phyloP scores from a whole-genome alignment of 2,113 vertebrate genomes.

The Vicugna pacos region DNA sequence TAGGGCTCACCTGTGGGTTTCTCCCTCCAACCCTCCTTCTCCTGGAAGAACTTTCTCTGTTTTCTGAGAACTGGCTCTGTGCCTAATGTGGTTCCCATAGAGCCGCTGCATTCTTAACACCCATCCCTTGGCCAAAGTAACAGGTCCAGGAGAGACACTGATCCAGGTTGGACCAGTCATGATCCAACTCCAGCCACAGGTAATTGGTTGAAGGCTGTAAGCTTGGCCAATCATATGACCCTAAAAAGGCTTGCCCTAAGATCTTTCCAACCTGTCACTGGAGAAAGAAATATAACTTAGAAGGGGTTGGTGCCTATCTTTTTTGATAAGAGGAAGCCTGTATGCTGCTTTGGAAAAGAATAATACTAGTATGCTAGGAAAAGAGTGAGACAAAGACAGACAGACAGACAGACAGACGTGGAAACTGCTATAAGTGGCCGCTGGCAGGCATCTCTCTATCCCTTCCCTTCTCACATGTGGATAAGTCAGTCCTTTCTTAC shows the following conservation, averaged over 20 bases:
- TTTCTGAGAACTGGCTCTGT: neutral
- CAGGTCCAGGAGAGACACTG: neutral
- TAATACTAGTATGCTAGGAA: neutral
- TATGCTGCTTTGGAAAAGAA: neutral
- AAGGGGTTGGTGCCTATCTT: neutral
- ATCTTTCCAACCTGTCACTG: neutral
- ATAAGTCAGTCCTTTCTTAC: neutral
- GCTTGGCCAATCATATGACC: neutral
- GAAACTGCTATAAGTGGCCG: neutral
- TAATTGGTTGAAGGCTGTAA: neutral
- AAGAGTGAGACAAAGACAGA: neutral
- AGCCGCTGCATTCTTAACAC: neutral
- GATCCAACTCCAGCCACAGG: neutral
- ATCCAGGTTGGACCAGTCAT: neutral
- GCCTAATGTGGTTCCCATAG: neutral
- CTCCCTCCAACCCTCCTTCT: neutral
- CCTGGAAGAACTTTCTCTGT: neutral
- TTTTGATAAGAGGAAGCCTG: neutral
- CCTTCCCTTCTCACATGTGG: neutral
- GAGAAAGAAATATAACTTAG: slow-evolving; percentile 16
- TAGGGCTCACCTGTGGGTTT: neutral
- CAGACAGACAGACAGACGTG: neutral
- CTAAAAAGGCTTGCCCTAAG: neutral
- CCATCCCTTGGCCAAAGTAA: neutral
- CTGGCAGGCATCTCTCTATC: neutral